Base-by-base conservation (phyloP, 2,797 vertebrate genomes). In the Pseudomugil tenellus region DNA sequence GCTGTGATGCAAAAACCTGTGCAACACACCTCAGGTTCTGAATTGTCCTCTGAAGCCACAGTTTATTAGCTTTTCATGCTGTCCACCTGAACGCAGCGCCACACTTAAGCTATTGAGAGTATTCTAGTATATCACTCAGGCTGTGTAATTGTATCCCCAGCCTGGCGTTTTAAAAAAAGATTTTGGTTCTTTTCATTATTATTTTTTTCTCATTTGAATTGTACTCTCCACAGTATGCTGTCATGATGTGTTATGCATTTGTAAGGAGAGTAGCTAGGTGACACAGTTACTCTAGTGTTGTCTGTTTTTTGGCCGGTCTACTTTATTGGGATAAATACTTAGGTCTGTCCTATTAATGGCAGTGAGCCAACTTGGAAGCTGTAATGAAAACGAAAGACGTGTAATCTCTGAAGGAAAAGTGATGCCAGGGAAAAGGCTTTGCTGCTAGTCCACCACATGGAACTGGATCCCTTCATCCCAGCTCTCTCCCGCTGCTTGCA, bases 351-450 rank as follows among this genome's bases (percentile, higher is more conserved):
- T 61, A 59, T 85, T 87, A 86, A 75, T 81, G 83, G 78, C 79
- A 13, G 67, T 58, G 25, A 75, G 83, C 88, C 91, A 90, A 82
- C 77, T 87, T 85, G 84, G 87, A 90, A 80, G 86, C 83, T 84
- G 62, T 64, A 79, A 84, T 87, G 81, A 84, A 89, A 89, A 87
- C 61, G 67, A 76, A 73, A 84, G 84, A 84, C 84, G 23, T 86
- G 84, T 90, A 89, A 92, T 92, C 88, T 90, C 80, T 0, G 55
- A 77, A 67, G 75, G 67, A 26, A 14, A 61, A 41, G 23, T 17
- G n/a, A 14, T 84, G 89, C 87, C 91, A 90, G 86, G 55, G 71
- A 88, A 87, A 64, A 49, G 34, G 85, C 81, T 91, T 91, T 91
- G 72, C 86, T 64, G 73, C 81, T 74, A 73, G 80, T 89, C 78